These are phyloP conservation scores for Macrochelys suwanniensis DNA, from an alignment of 2,797 vertebrate genomes.

Conservation along the genomic window DNA sequence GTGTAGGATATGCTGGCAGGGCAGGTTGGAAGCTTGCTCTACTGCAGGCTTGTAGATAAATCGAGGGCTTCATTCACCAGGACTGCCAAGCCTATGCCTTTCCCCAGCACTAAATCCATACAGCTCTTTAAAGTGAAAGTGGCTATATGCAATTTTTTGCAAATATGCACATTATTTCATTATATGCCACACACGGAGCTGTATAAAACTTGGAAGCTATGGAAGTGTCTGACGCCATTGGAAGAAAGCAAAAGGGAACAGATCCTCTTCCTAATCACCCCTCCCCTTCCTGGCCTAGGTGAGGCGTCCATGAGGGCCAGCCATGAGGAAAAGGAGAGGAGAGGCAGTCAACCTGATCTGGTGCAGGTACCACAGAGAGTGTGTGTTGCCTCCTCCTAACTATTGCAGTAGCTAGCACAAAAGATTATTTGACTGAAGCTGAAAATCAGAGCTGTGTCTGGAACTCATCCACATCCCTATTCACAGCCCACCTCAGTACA, in stretches of 20 bases:
- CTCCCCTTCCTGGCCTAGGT: neutral
- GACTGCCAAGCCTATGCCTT: neutral
- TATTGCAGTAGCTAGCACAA: neutral
- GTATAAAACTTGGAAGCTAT: conserved; percentile 54
- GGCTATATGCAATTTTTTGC: conserved; percentile 8
- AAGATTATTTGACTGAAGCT: neutral
- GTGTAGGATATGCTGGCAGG: neutral
- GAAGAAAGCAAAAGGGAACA: neutral
- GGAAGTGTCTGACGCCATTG: neutral
- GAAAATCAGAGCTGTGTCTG: accelerated
- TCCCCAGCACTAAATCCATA: accelerated
- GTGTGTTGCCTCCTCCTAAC: accelerated
- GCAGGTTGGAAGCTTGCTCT: neutral
- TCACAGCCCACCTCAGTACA: accelerated
- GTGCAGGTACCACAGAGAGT: neutral
- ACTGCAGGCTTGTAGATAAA: neutral
- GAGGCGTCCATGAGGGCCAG: accelerated
- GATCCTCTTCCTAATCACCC: neutral
- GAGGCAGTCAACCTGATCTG: neutral
- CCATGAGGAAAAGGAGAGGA: neutral
- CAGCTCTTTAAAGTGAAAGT: neutral
- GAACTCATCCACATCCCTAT: neutral
- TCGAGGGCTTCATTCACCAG: accelerated
- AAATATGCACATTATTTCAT: conserved; percentile 54
- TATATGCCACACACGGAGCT: neutral